Conservation (phyloP, 2,113 vertebrate species). For the Ailuropoda melanoleuca region DNA sequence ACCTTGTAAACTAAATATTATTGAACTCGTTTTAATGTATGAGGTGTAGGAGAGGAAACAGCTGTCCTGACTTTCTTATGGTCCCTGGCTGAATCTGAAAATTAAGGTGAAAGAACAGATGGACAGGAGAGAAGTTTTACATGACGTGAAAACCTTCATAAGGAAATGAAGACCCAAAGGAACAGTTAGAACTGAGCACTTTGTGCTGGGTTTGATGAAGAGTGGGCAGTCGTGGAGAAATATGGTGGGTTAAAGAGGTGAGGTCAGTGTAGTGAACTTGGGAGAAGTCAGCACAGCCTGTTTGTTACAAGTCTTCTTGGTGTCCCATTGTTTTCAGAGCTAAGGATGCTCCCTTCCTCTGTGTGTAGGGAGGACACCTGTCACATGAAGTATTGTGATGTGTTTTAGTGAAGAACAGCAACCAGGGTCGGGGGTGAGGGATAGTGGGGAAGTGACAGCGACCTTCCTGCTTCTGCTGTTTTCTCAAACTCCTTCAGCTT, state of each 20-base stretch:
- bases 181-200: background rate
- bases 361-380: background rate
- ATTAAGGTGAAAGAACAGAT: background rate
- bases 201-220: background rate
- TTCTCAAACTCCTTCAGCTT: background rate
- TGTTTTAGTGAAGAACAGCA: background rate
- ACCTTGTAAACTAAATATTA: background rate
- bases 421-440: rapidly evolving
- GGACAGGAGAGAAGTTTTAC: background rate
- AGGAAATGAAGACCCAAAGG: background rate
- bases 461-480: background rate
- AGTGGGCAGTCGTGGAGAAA: background rate
- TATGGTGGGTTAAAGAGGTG: background rate
- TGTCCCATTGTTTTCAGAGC: background rate
- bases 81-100: background rate
- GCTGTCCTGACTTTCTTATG: background rate
- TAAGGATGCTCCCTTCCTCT: background rate
- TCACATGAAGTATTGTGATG: background rate
- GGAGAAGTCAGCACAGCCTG: background rate
- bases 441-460: background rate
- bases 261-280: background rate
- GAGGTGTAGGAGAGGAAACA: background rate
- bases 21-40: background rate
- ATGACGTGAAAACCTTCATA: background rate
- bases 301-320: background rate